Evolutionary conservation across 35 echinoderm and acorn worm genomes (phyloP).

Genomic region (Nesometra sesokonis): DNA sequence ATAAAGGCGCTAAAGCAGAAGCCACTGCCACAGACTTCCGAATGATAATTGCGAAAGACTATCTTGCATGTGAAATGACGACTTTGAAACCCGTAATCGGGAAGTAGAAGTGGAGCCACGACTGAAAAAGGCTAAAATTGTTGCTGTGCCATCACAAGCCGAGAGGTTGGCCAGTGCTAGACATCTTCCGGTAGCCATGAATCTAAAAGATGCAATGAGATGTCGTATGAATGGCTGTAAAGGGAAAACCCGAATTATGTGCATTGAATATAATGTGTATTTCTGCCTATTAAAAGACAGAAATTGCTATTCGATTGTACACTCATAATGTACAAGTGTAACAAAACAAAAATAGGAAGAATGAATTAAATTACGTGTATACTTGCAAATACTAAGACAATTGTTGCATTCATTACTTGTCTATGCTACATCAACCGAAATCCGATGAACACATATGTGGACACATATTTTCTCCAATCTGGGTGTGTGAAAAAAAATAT

Average conservation of each 20-base stretch:
- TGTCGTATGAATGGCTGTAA: constrained; percentile 7
- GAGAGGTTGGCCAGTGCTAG: not conserved
- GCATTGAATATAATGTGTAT: not conserved
- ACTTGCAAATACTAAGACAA: no score
- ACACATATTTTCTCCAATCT: no score
- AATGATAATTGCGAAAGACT: not conserved
- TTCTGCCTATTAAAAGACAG: no score
- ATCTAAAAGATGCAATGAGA: constrained; percentile 6
- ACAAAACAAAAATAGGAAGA: no score
- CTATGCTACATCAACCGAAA: no score
- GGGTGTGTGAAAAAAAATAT: no score
- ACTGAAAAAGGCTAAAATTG: not conserved
- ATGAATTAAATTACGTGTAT: no score
- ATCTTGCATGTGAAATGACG: not conserved
- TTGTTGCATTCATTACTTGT: no score
- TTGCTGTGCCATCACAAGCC: not conserved
- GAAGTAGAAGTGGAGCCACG: not conserved
- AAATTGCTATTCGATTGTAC: no score
- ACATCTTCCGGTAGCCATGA: not conserved
- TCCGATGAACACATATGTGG: no score
- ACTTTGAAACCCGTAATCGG: no score
- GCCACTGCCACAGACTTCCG: not conserved
- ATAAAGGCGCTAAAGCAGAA: not conserved
- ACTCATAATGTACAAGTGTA: no score
- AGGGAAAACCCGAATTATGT: not conserved